Base-by-base conservation (phyloP, 2,797 vertebrate species). In the Euphonia xanthogaster region DNA sequence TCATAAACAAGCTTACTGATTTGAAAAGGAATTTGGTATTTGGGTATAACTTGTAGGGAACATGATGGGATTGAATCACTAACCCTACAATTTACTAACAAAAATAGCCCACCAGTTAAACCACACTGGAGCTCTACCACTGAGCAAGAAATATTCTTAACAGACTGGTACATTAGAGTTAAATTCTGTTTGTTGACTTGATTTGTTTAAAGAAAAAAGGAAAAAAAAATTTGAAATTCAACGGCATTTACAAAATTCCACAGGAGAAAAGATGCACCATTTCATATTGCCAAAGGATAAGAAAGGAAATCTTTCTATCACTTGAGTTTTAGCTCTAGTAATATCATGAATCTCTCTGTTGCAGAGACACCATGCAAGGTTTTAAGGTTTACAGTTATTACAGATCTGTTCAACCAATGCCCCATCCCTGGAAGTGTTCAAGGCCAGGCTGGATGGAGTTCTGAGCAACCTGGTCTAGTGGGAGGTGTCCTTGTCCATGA, bases 81-180 rank as follows among this genome's bases (percentile, higher is more conserved):
- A 97, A 97, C 97, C 96, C 98, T 98, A 82, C 98, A 98, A 98
- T 99, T 99, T 99, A 37, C 76, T 92, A 84, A 95, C 97, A 98
- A 96, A 99, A 99, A 99, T 98, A 99, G 94, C 97, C 96, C 42
- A 53, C 40, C 39, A 88, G 83, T 88, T 96, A 96, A 93, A 97
- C 85, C 88, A 97, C 82, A 87, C 40, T 97, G 94, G 85, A 95
- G 92, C 87, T 96, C 97, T 96, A 95, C 98, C 97, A 95, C 97
- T 91, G 94, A 82, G 54, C 24, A 81, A 72, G 31, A 58, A 86
- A 58, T 96, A 97, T 97, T 98, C 98, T 97, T 98, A 97, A 97
- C 97, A 91, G 68, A 71, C 11, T 30, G 7, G 42, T 73, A 74
- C 45, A 84, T 94, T 72, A 93, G 42, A 86, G 96, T 95, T 45